These are phyloP conservation scores for Eupithecia vulgata DNA, from an alignment of 2,888 invertebrate genomes.

Conservation along the genomic window DNA sequence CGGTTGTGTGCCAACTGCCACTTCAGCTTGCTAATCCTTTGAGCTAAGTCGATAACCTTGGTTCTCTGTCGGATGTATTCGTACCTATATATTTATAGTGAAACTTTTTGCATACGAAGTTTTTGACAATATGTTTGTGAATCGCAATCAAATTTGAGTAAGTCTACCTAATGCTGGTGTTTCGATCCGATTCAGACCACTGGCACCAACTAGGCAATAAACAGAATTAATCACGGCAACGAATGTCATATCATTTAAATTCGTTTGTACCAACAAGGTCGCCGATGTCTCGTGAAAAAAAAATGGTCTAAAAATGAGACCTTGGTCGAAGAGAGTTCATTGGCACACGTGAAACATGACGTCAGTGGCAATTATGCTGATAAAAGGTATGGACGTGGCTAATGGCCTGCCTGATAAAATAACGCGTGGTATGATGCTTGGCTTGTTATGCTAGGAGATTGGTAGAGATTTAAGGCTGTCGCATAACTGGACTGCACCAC, in stretches of 20 bases:
- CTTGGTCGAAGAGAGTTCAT: constrained; percentile 51
- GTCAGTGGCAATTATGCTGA: constrained; percentile 52
- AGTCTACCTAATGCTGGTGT: neutral
- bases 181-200: neutral
- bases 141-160: neutral
- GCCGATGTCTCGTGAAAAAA: constrained; percentile 34
- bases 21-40: too few species aligned
- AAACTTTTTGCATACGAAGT: too few species aligned
- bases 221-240: constrained; percentile 26
- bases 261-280: constrained; percentile 40
- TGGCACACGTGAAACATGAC: constrained; percentile 45
- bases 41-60: too few species aligned
- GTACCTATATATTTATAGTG: too few species aligned
- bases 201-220: constrained; percentile 15
- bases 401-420: constrained; percentile 36
- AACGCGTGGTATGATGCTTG: constrained; percentile 8
- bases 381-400: constrained; percentile 43
- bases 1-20: too few species aligned
- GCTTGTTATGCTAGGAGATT: neutral
- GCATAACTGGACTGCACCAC: neutral
- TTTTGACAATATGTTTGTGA: neutral
- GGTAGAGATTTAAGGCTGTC: neutral
- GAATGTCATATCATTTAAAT: constrained; percentile 46
- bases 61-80: too few species aligned
- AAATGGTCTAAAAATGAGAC: constrained; percentile 49